Base-by-base conservation (phyloP, 2,797 vertebrate species). In the Heterohyrax brucei region DNA sequence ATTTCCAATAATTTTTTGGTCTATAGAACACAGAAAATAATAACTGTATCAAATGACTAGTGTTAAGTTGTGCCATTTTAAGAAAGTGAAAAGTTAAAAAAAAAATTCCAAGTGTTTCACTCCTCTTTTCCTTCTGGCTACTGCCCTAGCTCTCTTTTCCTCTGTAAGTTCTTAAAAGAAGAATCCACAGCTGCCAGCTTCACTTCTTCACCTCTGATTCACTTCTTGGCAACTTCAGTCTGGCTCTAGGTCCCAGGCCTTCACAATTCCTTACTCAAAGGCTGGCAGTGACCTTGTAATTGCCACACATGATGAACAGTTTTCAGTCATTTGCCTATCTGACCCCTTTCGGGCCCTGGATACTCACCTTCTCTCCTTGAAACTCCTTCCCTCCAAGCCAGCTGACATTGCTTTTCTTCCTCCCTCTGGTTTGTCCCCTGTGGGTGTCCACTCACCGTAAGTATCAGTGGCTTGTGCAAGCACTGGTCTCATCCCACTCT, bases 401-500 rank as follows among this genome's bases (percentile, higher is more conserved):
- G 48, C 59, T 75, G 16, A 53, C 3, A 28, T 8, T 19, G 16
- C 14, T 61, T 72, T 28, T 85, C 18, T 18, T 87, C 18, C 13
- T 84, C 30, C 7, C 26, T 16, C 81, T 26, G 7, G 8, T 22
- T 24, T 30, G 28, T 82, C 62, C 59, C 90, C 82, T 56, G 44
- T 44, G n/a, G 7, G 46, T 73, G 46, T 84, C 50, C 28, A n/a
- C 2, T 33, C n/a, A 18, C 30, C 9, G 21, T 18, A 82, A 21
- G 61, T 3, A 53, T 4, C 14, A 14, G 24, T 33, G 7, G 7
- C 22, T 21, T 76, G n/a, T 21, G 28, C n/a, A 13, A 6, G 39
- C 30, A 1, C 1, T 30, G 19, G 26, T 0, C 4, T 0, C 19
- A 39, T 5, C 8, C 21, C 14, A 14, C 66, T 62, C 0, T 6